Percentiles rank a stretch among this genome's conserved stretches.
Evolutionary conservation across 2,888 invertebrate genomes (phyloP).

Genomic region (Drepanosiphum platanoidis): DNA sequence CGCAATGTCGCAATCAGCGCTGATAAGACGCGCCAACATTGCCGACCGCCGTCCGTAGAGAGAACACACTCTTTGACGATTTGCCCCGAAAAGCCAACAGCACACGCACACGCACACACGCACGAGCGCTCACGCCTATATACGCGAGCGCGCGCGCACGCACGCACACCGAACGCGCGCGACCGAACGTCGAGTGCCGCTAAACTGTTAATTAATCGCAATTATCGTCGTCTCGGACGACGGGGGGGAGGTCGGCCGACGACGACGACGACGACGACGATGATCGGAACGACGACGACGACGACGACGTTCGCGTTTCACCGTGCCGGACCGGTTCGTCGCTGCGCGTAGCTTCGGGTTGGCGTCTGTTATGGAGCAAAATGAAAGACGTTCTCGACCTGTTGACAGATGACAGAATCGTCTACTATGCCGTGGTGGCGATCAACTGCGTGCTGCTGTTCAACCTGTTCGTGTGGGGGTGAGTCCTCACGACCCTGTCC

Average conservation of each 20-base stretch:
- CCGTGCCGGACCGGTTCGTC: not conserved
- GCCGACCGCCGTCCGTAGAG: not conserved
- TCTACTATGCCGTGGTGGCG: slow-evolving; percentile 27
- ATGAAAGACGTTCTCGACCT: slow-evolving; percentile 30
- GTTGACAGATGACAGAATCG: slow-evolving; percentile 41
- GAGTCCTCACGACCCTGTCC: no score
- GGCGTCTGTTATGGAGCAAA: slow-evolving; percentile 53
- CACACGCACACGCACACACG: no score
- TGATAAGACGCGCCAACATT: slow-evolving; percentile 9
- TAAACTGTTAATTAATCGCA: no score
- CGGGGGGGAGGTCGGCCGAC: not conserved
- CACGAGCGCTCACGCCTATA: no score
- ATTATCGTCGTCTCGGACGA: not conserved
- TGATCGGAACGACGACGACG: not conserved
- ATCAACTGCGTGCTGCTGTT: slow-evolving; percentile 40
- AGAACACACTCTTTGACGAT: not conserved
- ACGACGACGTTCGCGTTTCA: not conserved
- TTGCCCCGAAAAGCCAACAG: no score
- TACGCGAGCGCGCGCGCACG: no score
- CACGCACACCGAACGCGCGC: no score
- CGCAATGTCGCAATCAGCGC: no score
- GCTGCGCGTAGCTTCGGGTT: not conserved
- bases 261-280: not conserved
- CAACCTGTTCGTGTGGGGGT: slow-evolving; percentile 53
- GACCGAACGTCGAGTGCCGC: not conserved